These are phyloP conservation scores for Dipodomys merriami DNA, from an alignment of 2,113 vertebrate species.

Conservation along the genomic window DNA sequence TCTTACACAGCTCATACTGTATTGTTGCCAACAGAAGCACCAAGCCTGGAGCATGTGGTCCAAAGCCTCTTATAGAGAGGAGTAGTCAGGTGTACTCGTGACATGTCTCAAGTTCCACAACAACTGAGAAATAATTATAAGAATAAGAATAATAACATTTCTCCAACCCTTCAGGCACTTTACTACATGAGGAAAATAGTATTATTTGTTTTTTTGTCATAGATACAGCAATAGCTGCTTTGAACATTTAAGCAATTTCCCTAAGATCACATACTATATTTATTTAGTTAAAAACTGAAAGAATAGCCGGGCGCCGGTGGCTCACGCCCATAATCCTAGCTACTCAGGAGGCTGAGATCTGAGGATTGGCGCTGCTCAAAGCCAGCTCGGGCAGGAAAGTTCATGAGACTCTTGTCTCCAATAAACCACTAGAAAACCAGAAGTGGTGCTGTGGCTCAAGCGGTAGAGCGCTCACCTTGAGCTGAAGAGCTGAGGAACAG, in stretches of 20 bases:
- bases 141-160: not conserved
- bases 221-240: not conserved
- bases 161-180: not conserved
- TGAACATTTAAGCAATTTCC: not conserved
- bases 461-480: no score
- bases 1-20: not conserved
- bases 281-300: conserved; percentile 35
- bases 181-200: not conserved
- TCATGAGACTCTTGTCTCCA: no score
- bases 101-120: not conserved
- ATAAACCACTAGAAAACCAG: no score
- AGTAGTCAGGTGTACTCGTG: not conserved
- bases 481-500: no score
- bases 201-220: not conserved
- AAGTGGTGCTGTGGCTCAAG: no score
- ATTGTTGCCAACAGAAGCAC: not conserved
- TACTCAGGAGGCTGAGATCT: no score
- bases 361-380: no score
- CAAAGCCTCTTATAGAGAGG: not conserved
- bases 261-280: not conserved
- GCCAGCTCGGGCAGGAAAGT: no score
- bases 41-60: not conserved
- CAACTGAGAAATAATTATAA: not conserved
- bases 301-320: no score
- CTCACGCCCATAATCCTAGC: no score